Evolutionary conservation across 1,140 invertebrate genomes (phyloP).

Genomic region (Rhizoglyphus robini): DNA sequence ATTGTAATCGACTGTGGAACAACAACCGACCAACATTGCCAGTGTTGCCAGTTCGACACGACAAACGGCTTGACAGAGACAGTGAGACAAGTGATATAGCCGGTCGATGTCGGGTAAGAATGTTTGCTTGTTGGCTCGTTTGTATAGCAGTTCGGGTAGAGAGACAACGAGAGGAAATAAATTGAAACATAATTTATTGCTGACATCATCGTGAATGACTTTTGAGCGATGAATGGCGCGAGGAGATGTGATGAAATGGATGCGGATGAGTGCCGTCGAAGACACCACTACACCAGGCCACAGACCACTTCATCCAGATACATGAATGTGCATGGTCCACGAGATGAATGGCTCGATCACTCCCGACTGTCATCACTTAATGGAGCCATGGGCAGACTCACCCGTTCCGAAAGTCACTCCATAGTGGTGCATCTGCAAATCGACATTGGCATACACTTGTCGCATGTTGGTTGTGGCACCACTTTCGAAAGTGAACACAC

Average conservation of each 20-base stretch:
- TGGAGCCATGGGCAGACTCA: no score
- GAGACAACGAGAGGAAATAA: background rate
- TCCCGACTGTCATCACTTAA: background rate
- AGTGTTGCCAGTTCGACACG: no score
- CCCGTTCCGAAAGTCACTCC: no score
- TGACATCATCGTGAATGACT: background rate
- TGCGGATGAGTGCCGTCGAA: background rate
- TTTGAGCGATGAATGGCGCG: background rate
- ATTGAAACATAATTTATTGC: background rate
- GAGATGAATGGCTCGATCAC: background rate
- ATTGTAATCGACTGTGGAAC: no score
- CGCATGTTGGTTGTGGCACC: no score
- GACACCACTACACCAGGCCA: no score
- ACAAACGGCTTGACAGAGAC: no score
- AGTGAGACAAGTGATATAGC: background rate
- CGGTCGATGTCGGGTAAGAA: background rate
- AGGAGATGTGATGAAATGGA: background rate
- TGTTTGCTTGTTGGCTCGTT: background rate
- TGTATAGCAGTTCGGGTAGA: background rate
- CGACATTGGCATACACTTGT: no score
- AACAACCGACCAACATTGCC: no score
- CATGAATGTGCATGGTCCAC: background rate
- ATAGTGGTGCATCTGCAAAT: no score
- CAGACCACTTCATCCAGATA: no score
- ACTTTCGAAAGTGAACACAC: no score